Evolutionary conservation across 2,888 invertebrate species (phyloP).

Genomic region (Laspeyria flexula): DNA sequence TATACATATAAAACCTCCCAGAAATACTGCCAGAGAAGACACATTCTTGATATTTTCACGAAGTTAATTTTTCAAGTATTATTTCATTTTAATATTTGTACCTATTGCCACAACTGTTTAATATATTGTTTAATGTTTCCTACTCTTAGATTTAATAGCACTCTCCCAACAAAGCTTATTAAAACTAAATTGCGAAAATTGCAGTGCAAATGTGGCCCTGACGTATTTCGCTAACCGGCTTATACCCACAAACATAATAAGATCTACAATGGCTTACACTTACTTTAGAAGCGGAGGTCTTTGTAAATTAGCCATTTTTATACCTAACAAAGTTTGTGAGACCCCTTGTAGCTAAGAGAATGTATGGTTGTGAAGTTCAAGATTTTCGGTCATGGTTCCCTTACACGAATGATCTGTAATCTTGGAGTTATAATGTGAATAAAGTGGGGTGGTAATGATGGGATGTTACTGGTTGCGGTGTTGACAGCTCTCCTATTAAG

Average conservation of each 20-base stretch:
- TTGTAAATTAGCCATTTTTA: conserved; percentile 39
- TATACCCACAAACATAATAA: conserved; percentile 51
- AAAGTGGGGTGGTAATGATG: conserved; percentile 75
- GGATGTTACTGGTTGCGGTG: conserved; percentile 70
- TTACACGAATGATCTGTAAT: conserved; percentile 74
- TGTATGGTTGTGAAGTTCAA: conserved; percentile 32
- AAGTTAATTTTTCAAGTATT: no score
- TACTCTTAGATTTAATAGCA: conserved; percentile 68
- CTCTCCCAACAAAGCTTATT: conserved; percentile 77
- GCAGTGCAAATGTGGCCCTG: conserved; percentile 82
- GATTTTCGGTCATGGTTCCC: conserved; percentile 47
- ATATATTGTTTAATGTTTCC: conserved; percentile 18
- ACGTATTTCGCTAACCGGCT: conserved; percentile 75
- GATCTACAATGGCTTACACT: conserved; percentile 42
- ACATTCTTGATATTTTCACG: no score
- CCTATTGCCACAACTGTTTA: conserved; percentile 44
- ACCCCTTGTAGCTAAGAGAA: conserved; percentile 41
- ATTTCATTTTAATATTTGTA: conserved; percentile 4
- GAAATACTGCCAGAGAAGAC: no score
- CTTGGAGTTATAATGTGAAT: conserved; percentile 70
- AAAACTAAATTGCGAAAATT: conserved; percentile 85
- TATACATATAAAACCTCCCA: no score
- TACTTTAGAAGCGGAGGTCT: conserved; percentile 39
- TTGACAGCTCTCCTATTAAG: conserved; percentile 71
- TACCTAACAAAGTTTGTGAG: conserved; percentile 46